Percentiles rank a stretch among this genome's conserved stretches.
Evolutionary conservation across 1,140 invertebrate species (phyloP).

Genomic region (Drosophila ficusphila): DNA sequence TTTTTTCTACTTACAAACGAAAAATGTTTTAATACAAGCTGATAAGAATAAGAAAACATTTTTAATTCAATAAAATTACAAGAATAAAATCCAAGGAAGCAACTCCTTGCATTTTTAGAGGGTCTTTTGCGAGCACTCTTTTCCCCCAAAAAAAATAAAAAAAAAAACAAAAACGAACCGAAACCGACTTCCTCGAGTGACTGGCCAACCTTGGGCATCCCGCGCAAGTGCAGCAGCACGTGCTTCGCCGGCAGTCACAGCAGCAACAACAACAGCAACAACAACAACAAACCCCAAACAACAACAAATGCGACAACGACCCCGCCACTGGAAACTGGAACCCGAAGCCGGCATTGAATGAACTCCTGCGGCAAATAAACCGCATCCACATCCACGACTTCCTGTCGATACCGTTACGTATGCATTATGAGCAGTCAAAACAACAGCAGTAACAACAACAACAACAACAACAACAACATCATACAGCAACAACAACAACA

Average conservation of each 20-base stretch:
- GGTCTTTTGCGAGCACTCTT: no score
- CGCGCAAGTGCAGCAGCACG: conserved; percentile 44
- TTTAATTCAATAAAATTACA: no score
- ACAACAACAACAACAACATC: background rate
- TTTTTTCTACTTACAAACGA: no score
- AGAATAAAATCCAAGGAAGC: background rate
- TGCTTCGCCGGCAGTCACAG: conserved; percentile 37
- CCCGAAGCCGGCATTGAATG: conserved; percentile 57
- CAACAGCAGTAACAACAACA: conserved; percentile 20
- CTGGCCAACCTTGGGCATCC: conserved; percentile 31
- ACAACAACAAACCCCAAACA: conserved; percentile 55
- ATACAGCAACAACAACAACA: conserved; percentile 24
- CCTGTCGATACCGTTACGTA: conserved; percentile 77
- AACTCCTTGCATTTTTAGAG: no score
- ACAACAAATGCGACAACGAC: conserved; percentile 46
- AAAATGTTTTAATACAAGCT: no score
- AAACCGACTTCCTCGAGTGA: conserved; percentile 28
- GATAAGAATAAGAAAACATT: no score
- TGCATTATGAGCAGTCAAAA: conserved; percentile 60
- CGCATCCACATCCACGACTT: conserved; percentile 42
- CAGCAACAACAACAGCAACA: conserved; percentile 43
- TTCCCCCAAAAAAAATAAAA: no score
- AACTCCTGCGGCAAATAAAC: conserved; percentile 47
- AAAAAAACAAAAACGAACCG: no score
- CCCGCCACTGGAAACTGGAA: conserved; percentile 54